Conservation (phyloP, 2,797 vertebrate species). For the Tinamus major region DNA sequence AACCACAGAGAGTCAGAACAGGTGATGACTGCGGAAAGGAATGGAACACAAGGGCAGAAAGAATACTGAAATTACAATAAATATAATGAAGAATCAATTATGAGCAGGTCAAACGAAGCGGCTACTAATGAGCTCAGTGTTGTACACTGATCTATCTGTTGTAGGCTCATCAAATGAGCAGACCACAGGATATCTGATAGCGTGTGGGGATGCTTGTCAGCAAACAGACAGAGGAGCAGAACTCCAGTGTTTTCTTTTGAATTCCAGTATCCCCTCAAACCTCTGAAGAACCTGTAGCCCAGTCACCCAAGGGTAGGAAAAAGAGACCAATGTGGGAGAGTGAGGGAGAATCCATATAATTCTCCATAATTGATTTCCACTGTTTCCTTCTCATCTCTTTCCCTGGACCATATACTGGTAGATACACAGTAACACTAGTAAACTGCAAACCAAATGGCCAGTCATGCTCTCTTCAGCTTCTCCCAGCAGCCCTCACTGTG, state of each 20-base stretch:
- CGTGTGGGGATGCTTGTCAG: neutral
- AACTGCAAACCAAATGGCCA: neutral
- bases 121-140: neutral
- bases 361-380: neutral
- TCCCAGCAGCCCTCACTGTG: neutral
- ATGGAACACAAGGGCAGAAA: neutral
- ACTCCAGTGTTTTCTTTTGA: neutral
- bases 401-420: neutral
- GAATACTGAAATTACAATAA: neutral
- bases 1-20: neutral
- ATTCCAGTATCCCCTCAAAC: neutral
- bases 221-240: neutral
- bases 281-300: neutral
- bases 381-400: neutral
- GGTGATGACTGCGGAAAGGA: neutral
- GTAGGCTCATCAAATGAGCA: neutral
- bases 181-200: neutral
- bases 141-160: neutral
- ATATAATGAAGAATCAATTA: neutral
- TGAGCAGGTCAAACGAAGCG: neutral
- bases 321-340: neutral
- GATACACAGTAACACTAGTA: neutral
- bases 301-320: neutral
- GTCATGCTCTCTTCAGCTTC: neutral
- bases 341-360: neutral